Conservation (phyloP, 2,888 invertebrate species). For the Amblyjoppa proteus region DNA sequence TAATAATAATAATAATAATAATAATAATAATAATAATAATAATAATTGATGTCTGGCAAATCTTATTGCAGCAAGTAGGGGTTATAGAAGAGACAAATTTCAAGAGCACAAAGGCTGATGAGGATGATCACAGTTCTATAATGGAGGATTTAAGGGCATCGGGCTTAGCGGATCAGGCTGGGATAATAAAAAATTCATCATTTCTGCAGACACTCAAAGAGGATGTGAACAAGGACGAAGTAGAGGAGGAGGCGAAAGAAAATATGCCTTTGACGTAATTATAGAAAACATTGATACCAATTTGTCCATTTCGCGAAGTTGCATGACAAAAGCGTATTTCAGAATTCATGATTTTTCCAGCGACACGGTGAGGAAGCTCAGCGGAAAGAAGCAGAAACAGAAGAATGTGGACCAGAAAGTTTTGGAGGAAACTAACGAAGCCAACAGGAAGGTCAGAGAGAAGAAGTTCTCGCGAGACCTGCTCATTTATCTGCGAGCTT, state of each 20-base stretch:
- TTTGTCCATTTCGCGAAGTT: not conserved
- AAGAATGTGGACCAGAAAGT: not conserved
- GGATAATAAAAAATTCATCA: slow-evolving; percentile 71
- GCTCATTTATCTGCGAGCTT: slow-evolving; percentile 89
- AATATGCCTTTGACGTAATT: slow-evolving; percentile 32
- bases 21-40: not conserved
- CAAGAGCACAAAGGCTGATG: not conserved
- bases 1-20: not conserved
- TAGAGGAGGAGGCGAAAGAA: slow-evolving; percentile 59
- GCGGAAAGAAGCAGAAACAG: not conserved
- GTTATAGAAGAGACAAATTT: not conserved
- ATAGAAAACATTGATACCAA: not conserved
- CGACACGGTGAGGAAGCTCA: not conserved
- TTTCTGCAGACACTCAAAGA: slow-evolving; percentile 62
- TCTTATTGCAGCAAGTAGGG: slow-evolving; percentile 1
- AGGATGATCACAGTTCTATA: slow-evolving; percentile 49
- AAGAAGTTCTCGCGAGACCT: slow-evolving; percentile 87
- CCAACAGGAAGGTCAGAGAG: slow-evolving; percentile 83
- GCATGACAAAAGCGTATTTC: not conserved
- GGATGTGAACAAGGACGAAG: slow-evolving; percentile 26
- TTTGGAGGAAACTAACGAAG: not conserved
- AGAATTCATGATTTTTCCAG: not conserved
- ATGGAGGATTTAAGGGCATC: slow-evolving; percentile 80
- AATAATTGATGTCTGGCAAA: not conserved
- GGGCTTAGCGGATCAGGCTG: slow-evolving; percentile 69